phyloP scores from a whole-genome alignment of 2,888 invertebrate species.

The Pharmacophagus antenor region DNA sequence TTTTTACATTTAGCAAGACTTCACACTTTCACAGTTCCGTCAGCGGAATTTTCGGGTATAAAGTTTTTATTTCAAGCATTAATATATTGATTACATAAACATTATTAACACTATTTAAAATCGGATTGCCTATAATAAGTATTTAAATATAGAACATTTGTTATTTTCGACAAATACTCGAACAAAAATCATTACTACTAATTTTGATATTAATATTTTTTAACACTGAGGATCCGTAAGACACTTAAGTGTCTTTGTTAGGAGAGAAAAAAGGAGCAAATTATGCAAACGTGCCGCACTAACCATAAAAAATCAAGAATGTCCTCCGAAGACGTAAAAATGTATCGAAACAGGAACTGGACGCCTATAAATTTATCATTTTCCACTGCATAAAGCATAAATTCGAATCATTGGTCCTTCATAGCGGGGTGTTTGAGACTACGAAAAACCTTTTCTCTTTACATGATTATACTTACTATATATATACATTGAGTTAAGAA shows the following conservation, averaged over 20 bases:
- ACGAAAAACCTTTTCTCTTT: slow-evolving; percentile 39
- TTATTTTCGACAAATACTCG: not conserved
- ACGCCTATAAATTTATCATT: slow-evolving; percentile 78
- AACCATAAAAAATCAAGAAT: slow-evolving; percentile 71
- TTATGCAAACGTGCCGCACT: slow-evolving; percentile 72
- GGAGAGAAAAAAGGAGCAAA: slow-evolving; percentile 45
- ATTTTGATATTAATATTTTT: not conserved
- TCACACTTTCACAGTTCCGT: no score
- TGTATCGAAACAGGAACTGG: slow-evolving; percentile 70
- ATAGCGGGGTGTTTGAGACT: slow-evolving; percentile 46
- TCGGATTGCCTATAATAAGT: no score
- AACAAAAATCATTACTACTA: no score
- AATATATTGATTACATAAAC: no score
- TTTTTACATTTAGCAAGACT: no score
- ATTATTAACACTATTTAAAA: no score
- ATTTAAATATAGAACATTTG: no score
- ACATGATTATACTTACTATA: not conserved
- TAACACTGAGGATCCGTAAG: slow-evolving; percentile 7
- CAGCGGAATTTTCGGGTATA: no score
- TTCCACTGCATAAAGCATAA: slow-evolving; percentile 80
- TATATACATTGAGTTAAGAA: not conserved
- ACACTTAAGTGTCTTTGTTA: slow-evolving; percentile 33
- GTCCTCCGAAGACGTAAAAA: slow-evolving; percentile 51
- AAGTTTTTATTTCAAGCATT: no score
- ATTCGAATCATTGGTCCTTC: slow-evolving; percentile 77